These are phyloP conservation scores for Notolabrus celidotus DNA, from an alignment of 2,797 vertebrate species.

Conservation along the genomic window DNA sequence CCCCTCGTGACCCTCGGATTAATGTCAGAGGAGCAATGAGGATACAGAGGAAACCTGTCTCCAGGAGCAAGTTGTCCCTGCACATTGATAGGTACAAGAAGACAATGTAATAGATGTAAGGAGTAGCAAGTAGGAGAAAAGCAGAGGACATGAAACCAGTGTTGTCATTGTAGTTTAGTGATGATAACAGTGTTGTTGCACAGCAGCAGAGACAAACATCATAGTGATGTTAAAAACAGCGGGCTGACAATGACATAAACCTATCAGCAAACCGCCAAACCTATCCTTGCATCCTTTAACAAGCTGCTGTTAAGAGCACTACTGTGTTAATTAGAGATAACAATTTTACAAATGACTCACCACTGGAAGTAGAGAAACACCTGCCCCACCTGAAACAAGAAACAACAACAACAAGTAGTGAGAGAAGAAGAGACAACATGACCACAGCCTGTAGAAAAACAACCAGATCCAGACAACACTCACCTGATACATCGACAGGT, in stretches of 20 bases:
- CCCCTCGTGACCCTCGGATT: conserved; percentile 58
- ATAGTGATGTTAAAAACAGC: conserved; percentile 12
- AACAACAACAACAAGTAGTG: background rate
- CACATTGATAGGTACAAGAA: background rate
- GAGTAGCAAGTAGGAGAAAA: background rate
- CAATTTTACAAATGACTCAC: conserved; percentile 84
- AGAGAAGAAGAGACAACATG: background rate
- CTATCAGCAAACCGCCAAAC: conserved; percentile 1
- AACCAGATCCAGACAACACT: conserved; percentile 25
- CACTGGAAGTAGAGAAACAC: conserved; percentile 98
- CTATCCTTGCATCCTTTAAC: background rate
- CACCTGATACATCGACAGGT: conserved; percentile 91
- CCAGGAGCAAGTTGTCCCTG: conserved; percentile 95
- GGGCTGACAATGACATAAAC: background rate
- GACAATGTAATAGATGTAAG: background rate
- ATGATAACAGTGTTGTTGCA: conserved; percentile 12
- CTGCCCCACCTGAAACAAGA: conserved; percentile 90
- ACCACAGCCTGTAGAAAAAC: background rate
- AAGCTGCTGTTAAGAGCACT: conserved; percentile 9
- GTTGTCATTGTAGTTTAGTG: background rate
- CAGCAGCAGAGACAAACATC: conserved; percentile 29
- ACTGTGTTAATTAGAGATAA: conserved; percentile 24
- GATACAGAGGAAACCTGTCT: conserved; percentile 91
- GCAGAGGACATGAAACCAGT: background rate
- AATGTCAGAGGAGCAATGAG: conserved; percentile 90